A percentile compares a stretch with the other conserved stretches of the same genome.
Conservation (phyloP, 1,140 invertebrate species). For the Ceratoteleas bidentatus region DNA sequence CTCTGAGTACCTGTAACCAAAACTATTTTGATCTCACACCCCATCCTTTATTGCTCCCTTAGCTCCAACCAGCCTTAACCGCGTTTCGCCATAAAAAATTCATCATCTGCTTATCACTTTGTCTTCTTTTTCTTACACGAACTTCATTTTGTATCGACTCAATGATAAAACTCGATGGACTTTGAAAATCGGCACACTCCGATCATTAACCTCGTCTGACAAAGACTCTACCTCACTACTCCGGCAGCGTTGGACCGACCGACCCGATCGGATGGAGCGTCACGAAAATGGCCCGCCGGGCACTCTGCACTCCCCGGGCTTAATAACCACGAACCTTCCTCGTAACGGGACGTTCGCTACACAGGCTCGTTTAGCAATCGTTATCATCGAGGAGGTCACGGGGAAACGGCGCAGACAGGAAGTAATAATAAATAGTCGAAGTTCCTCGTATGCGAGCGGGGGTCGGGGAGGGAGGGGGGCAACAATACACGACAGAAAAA, state of each 20-base stretch:
- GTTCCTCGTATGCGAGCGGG: constrained; percentile 53
- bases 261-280: constrained; percentile 17
- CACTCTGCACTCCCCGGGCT: constrained; percentile 33
- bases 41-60: too few relatives aligned
- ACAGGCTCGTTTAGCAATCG: constrained; percentile 52
- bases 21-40: too few relatives aligned
- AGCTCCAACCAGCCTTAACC: too few relatives aligned
- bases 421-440: constrained; percentile 54
- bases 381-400: constrained; percentile 36
- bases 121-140: too few relatives aligned
- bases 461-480: too few relatives aligned
- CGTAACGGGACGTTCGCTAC: constrained; percentile 36
- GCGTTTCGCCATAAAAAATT: too few relatives aligned
- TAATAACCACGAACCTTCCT: constrained; percentile 44
- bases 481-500: too few relatives aligned
- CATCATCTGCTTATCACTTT: too few relatives aligned
- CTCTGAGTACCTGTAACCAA: too few relatives aligned
- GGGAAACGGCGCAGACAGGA: constrained; percentile 27
- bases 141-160: constrained; percentile 11
- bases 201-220: constrained; percentile 35
- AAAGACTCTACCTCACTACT: constrained; percentile 43
- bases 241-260: constrained; percentile 18
- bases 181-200: constrained; percentile 17
- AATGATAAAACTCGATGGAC: constrained; percentile 22
- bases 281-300: constrained; percentile 47